Conservation (phyloP, 2,113 vertebrate species). For the Todiramphus chloris region DNA sequence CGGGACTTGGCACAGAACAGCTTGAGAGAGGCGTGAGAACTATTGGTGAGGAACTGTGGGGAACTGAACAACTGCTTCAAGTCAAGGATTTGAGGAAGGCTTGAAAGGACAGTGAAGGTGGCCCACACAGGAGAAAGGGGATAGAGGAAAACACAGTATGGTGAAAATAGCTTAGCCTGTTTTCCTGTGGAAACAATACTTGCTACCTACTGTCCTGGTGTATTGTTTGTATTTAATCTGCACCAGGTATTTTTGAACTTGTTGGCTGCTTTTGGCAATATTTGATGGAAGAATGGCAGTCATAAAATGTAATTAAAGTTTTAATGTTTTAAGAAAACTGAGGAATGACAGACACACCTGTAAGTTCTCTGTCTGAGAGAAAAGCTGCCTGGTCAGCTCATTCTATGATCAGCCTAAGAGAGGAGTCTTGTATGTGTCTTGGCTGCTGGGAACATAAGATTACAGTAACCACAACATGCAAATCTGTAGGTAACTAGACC, state of each 20-base stretch:
- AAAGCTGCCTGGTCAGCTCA: neutral
- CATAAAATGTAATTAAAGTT: neutral
- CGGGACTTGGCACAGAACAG: neutral
- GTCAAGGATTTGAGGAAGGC: neutral
- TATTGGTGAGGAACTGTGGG: neutral
- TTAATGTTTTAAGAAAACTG: neutral
- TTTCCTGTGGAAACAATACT: neutral
- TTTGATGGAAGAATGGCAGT: neutral
- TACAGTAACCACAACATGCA: neutral
- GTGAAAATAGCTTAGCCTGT: neutral
- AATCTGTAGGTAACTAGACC: neutral
- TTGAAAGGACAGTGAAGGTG: neutral
- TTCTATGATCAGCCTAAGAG: neutral
- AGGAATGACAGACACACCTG: neutral
- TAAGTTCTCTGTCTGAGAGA: neutral
- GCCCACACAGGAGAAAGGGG: neutral
- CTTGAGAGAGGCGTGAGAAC: neutral
- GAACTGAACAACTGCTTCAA: neutral
- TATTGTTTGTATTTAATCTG: neutral
- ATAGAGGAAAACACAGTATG: neutral
- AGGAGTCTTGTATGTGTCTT: neutral
- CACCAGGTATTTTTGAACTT: neutral
- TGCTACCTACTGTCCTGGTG: neutral
- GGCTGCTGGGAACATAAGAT: neutral
- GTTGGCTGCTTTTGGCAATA: neutral